Conservation (phyloP, 2,888 invertebrate genomes). For the Leucophenga maculata region DNA sequence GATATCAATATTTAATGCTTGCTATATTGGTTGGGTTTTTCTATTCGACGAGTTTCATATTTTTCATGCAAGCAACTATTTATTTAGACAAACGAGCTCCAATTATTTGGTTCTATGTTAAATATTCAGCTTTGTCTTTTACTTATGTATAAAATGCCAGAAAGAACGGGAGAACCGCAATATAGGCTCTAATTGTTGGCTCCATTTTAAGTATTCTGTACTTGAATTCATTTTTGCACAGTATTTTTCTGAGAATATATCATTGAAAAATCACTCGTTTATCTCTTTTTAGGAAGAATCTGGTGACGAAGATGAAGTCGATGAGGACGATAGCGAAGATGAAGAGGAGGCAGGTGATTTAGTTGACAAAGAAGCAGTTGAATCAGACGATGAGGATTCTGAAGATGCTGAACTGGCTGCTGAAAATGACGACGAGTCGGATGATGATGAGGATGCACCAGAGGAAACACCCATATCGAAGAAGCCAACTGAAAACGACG, state of each 20-base stretch:
- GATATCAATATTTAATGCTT: no score
- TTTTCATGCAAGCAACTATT: no score
- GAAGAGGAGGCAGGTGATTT: neutral
- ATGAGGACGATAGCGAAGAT: conserved; percentile 25
- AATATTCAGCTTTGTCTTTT: no score
- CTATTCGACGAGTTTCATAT: no score
- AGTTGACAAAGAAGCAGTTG: conserved; percentile 33
- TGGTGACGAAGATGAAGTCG: conserved; percentile 35
- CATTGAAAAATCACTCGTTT: conserved; percentile 9
- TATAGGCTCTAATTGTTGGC: neutral
- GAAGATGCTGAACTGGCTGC: conserved; percentile 38
- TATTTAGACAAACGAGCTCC: no score
- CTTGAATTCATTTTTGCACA: no score
- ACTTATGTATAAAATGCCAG: no score
- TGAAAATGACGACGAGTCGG: conserved; percentile 25
- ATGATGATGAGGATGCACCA: conserved; percentile 51
- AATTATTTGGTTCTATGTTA: no score
- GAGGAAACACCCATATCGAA: conserved; percentile 48
- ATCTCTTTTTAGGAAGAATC: conserved; percentile 10
- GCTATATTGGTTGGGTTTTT: no score
- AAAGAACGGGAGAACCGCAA: no score
- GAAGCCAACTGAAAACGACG: no score
- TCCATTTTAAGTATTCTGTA: no score
- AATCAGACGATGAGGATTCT: conserved; percentile 37
- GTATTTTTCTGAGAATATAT: neutral